phyloP scores from a whole-genome alignment of 2,888 invertebrate genomes.

The Cyrtodaria siliqua region DNA sequence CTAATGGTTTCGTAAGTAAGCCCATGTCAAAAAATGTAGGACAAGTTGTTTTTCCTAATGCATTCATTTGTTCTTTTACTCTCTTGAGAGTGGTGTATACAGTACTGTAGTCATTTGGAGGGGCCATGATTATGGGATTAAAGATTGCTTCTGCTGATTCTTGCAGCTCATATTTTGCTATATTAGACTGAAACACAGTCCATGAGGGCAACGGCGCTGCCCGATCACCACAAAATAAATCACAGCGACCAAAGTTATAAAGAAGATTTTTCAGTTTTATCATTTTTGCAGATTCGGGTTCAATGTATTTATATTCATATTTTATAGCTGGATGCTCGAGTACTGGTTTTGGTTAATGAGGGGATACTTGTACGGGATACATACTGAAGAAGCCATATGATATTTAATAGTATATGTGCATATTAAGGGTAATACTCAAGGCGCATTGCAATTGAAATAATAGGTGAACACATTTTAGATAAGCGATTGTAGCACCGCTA shows the following conservation, averaged over 20 bases:
- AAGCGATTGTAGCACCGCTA: too few species aligned
- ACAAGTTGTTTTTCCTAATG: not conserved
- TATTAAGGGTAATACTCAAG: too few species aligned
- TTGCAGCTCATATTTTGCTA: not conserved
- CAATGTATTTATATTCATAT: not conserved
- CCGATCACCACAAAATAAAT: not conserved
- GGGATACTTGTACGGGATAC: too few species aligned
- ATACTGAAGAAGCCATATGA: too few species aligned
- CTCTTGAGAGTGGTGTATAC: not conserved
- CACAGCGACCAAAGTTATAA: not conserved
- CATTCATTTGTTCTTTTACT: conserved; percentile 4
- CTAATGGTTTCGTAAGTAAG: not conserved
- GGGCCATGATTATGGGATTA: conserved; percentile 10
- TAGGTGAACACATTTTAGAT: too few species aligned
- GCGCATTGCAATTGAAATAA: too few species aligned
- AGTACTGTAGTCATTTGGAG: conserved; percentile 3
- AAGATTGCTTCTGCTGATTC: not conserved
- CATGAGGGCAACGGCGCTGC: not conserved
- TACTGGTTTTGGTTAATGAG: not conserved
- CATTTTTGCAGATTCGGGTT: not conserved
- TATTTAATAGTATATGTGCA: too few species aligned
- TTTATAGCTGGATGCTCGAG: not conserved
- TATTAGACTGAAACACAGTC: not conserved
- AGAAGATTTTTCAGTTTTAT: not conserved
- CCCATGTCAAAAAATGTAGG: conserved; percentile 4